phyloP scores from a whole-genome alignment of 1,140 invertebrate genomes.

The Drosophila kikkawai region DNA sequence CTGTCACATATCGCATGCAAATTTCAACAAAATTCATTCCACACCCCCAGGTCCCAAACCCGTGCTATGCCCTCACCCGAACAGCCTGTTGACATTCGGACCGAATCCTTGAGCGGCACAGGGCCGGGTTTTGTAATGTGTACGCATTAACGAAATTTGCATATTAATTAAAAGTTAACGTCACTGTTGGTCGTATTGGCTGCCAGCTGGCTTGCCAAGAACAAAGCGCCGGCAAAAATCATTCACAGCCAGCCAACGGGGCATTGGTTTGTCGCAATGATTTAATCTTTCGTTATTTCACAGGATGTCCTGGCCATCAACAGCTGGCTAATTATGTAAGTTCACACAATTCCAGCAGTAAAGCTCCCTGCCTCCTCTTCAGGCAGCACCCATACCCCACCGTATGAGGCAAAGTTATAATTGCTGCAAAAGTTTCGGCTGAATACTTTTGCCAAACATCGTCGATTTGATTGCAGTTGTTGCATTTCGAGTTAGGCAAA shows the following conservation, averaged over 20 bases:
- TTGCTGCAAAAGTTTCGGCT: slow-evolving; percentile 62
- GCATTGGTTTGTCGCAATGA: slow-evolving; percentile 34
- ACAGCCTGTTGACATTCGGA: slow-evolving; percentile 39
- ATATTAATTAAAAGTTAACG: slow-evolving; percentile 80
- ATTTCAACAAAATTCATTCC: slow-evolving; percentile 51
- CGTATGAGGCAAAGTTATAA: slow-evolving; percentile 63
- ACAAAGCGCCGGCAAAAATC: slow-evolving; percentile 25
- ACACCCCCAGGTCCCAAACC: neutral
- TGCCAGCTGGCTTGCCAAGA: slow-evolving; percentile 31
- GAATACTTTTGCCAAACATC: slow-evolving; percentile 64
- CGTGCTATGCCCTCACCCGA: neutral
- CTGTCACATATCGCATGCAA: slow-evolving; percentile 45
- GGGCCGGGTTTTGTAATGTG: slow-evolving; percentile 37
- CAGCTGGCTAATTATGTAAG: slow-evolving; percentile 53
- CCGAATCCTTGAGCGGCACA: neutral
- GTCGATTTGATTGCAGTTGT: slow-evolving; percentile 53
- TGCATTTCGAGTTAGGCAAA: slow-evolving; percentile 65
- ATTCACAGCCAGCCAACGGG: slow-evolving; percentile 7
- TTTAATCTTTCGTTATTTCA: slow-evolving; percentile 35
- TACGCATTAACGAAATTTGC: slow-evolving; percentile 73
- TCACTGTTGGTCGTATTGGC: slow-evolving; percentile 31
- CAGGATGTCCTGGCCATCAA: slow-evolving; percentile 41
- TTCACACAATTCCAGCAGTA: slow-evolving; percentile 26
- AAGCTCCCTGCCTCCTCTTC: neutral
- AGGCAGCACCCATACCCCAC: neutral